Evolutionary conservation across 2,888 invertebrate genomes (phyloP), one percentile per base, ranked within the genome.

Genomic region (Drosophila anomalipes): DNA sequence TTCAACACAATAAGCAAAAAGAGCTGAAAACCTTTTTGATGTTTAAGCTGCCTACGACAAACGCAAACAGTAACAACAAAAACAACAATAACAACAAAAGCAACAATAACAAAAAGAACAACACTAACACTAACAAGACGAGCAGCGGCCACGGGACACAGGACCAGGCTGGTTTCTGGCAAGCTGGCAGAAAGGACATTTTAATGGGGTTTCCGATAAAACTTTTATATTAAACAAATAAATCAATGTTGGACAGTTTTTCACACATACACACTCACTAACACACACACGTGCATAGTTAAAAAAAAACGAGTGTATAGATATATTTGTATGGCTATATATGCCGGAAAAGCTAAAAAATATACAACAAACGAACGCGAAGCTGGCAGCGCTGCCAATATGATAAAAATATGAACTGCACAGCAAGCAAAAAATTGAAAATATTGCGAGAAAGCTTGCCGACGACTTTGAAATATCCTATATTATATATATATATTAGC

Each of bases 191-290:
- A 90, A 88, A 87, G 87, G 91, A 86, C 81, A 88, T 90, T 89
- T 91, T 91, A 91, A 91, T 91, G 91, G 92, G 88, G 91, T 88
- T 91, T 81, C 83, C 88, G 92, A 91, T 91, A 91, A 91, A 89
- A 90, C 83, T 89, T 91, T 87, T 86, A 91, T 91, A 90, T 91
- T 91, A 88, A 90, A 82, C 82, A 85, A 89, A 91, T 91, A 92
- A 91, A 92, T 92, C 92, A 91, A 82, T 81, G 85, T 85, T 81
- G 83, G 91, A 87, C 89, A 91, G 82, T 87, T 81, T 81, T 82
- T 81, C 80, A 88, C 81, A 84, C 71, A 77, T 74, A 77, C 74
- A 80, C 64, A 67, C 71, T 70, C 69, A 79, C 71, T 72, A 60
- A 49, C 56, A 70, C 35, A 47, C 37, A 63, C 68, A 66, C 68